These are phyloP conservation scores for Arrhopalites spinosus DNA, from an alignment of 2,888 invertebrate genomes.

Conservation along the genomic window DNA sequence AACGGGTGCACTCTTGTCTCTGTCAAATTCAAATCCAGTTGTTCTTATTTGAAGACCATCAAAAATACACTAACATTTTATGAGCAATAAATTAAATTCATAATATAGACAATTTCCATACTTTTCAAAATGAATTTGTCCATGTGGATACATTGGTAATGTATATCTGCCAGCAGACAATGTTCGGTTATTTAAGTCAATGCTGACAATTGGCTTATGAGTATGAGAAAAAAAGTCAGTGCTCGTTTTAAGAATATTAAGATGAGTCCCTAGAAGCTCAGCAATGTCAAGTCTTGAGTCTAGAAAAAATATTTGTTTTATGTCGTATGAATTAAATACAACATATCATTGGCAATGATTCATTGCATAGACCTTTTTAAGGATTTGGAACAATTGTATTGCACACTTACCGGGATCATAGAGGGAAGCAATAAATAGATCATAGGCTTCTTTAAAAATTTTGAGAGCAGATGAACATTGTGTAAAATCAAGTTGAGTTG, in stretches of 20 bases:
- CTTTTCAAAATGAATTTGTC: neutral
- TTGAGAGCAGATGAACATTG: slow-evolving; percentile 71
- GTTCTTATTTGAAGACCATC: no score
- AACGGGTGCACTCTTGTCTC: slow-evolving; percentile 36
- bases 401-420: slow-evolving; percentile 62
- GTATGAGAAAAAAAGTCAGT: slow-evolving; percentile 78
- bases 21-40: no score
- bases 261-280: slow-evolving; percentile 74
- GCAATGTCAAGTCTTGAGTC: slow-evolving; percentile 71
- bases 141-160: slow-evolving; percentile 53
- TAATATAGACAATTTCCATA: no score
- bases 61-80: no score
- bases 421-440: slow-evolving; percentile 85
- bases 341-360: no score
- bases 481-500: slow-evolving; percentile 73
- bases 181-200: slow-evolving; percentile 63
- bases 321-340: no score
- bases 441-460: slow-evolving; percentile 85
- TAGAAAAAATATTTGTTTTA: no score
- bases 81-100: no score
- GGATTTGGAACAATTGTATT: no score
- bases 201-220: slow-evolving; percentile 70
- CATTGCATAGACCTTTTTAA: no score
- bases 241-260: slow-evolving; percentile 81
- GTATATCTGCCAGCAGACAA: slow-evolving; percentile 74